phyloP scores from a whole-genome alignment of 2,113 vertebrate genomes.

The Plectropomus leopardus region DNA sequence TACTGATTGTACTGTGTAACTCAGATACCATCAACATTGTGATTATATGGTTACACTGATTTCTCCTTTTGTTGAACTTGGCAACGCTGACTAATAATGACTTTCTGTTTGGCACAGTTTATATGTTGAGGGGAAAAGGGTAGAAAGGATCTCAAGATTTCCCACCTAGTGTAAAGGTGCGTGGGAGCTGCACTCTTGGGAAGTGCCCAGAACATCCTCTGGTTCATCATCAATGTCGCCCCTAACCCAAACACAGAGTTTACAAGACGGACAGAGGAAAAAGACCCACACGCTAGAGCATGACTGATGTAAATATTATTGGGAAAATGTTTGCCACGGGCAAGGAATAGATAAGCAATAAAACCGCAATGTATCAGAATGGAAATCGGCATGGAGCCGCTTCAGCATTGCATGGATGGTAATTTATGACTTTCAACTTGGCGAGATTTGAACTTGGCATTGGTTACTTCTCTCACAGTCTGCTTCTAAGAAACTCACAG shows the following conservation, averaged over 20 bases:
- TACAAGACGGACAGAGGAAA: constrained; percentile 46
- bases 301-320: constrained; percentile 66
- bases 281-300: constrained; percentile 37
- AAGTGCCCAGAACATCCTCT: constrained; percentile 23
- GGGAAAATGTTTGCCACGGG: constrained; percentile 57
- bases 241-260: constrained; percentile 43
- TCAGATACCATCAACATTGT: constrained; percentile 7
- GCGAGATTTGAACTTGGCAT: constrained; percentile 65
- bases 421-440: constrained; percentile 70
- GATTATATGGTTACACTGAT: constrained; percentile 16
- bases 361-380: constrained; percentile 63
- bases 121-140: background rate
- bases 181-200: constrained; percentile 1
- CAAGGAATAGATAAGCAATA: constrained; percentile 70
- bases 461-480: constrained; percentile 7
- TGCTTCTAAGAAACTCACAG: constrained; percentile 53
- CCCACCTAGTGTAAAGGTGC: constrained; percentile 3
- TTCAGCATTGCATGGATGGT: constrained; percentile 43
- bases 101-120: background rate
- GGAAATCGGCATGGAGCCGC: constrained; percentile 58
- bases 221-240: constrained; percentile 35
- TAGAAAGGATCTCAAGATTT: background rate
- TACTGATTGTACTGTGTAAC: constrained; percentile 7
- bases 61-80: constrained; percentile 14
- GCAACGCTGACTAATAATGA: constrained; percentile 1